These are phyloP conservation scores for Paelopatides confundens DNA, from an alignment of 53 echinoderm and acorn worm species.

Conservation along the genomic window DNA sequence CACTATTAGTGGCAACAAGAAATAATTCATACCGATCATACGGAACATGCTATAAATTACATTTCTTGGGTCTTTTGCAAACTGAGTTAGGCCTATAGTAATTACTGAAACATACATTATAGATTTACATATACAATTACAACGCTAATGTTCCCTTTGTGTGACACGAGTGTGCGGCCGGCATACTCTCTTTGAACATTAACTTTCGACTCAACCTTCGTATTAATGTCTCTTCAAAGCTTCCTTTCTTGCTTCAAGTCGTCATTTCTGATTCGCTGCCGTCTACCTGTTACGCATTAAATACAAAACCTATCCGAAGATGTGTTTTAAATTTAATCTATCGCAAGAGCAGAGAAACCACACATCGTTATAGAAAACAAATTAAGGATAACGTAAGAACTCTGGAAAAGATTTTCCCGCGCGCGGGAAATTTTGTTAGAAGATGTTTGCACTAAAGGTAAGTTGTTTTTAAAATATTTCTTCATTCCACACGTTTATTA, in stretches of 20 bases:
- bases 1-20: too few species aligned
- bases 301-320: background rate
- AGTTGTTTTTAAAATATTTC: background rate
- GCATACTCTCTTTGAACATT: too few species aligned
- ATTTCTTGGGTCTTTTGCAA: too few species aligned
- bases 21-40: too few species aligned
- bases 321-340: slow-evolving; percentile 18
- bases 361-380: background rate
- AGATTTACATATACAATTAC: too few species aligned
- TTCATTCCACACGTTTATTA: background rate
- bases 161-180: too few species aligned
- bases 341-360: background rate
- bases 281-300: background rate
- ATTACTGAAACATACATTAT: too few species aligned
- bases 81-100: too few species aligned
- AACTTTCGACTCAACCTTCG: too few species aligned
- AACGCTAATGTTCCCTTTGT: too few species aligned
- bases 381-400: background rate
- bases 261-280: background rate
- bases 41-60: too few species aligned
- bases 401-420: background rate
- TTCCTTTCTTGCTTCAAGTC: background rate
- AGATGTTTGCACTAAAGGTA: slow-evolving; percentile 20
- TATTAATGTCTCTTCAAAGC: background rate
- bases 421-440: slow-evolving; percentile 12